Evolutionary conservation across 2,797 vertebrate species (phyloP).

Genomic region (Sebastes itinus): DNA sequence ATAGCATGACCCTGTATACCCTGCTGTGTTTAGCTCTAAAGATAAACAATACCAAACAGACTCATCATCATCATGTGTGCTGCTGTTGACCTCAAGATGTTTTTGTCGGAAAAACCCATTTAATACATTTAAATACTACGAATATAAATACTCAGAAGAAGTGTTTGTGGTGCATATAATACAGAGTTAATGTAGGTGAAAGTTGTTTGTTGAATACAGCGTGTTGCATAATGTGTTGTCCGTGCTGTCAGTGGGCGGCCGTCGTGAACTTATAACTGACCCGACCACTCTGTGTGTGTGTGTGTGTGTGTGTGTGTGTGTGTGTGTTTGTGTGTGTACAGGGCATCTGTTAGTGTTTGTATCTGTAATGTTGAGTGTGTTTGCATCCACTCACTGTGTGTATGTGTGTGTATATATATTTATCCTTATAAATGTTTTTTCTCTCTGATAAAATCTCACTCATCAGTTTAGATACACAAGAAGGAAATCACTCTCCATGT

Average conservation of each 20-base stretch:
- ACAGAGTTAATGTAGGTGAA: slow-evolving; percentile 2
- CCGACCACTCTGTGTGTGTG: background rate
- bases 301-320: slow-evolving; percentile 1
- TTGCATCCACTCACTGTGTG: background rate
- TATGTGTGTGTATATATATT: background rate
- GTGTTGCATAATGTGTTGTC: slow-evolving; percentile 27
- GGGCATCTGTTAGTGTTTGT: background rate
- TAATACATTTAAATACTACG: background rate
- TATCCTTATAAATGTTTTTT: background rate
- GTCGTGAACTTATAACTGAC: background rate
- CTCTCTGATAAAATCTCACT: background rate
- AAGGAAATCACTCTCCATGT: background rate
- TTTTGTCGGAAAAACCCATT: background rate
- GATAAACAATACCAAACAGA: background rate
- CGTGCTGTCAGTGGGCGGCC: background rate
- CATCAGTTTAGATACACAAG: background rate
- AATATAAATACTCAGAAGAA: background rate
- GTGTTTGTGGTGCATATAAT: background rate
- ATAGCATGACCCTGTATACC: background rate
- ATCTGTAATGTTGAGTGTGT: background rate
- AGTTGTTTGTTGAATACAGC: background rate
- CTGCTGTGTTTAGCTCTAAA: background rate
- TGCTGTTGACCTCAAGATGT: background rate
- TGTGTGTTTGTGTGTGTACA: background rate
- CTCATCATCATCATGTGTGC: background rate